These are phyloP conservation scores for Amphiprion clarkii DNA, from an alignment of 2,797 vertebrate species.

Conservation along the genomic window DNA sequence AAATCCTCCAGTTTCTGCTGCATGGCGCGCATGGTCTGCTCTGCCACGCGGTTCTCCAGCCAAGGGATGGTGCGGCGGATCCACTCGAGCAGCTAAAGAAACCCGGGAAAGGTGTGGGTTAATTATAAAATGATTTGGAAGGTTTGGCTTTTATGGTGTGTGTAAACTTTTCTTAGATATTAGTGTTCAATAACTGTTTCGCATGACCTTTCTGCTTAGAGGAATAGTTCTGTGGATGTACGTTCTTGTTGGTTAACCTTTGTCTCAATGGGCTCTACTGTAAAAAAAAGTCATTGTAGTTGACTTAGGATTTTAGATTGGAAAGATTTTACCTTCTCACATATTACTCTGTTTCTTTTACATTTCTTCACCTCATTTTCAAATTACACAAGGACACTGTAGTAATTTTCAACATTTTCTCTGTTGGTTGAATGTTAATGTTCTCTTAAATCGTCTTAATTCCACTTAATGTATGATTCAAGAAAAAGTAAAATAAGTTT, in stretches of 20 bases:
- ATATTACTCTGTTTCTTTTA: no score
- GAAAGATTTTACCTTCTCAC: no score
- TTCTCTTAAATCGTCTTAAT: background rate
- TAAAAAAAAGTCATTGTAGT: background rate
- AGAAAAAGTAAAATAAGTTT: no score
- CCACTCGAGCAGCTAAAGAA: constrained; percentile 90
- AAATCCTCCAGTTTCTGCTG: constrained; percentile 95
- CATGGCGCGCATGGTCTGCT: constrained; percentile 92
- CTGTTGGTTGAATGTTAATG: background rate
- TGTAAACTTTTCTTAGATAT: background rate
- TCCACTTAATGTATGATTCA: background rate
- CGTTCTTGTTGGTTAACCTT: background rate
- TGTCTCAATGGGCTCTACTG: background rate
- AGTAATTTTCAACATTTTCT: background rate
- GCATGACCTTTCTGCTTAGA: background rate
- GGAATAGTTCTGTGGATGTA: background rate
- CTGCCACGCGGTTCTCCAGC: constrained; percentile 91
- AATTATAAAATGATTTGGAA: background rate
- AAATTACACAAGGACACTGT: no score
- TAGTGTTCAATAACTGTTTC: background rate
- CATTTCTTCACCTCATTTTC: no score
- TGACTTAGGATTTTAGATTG: no score
- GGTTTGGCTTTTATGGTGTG: background rate
- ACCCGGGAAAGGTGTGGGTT: background rate
- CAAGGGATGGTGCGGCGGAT: constrained; percentile 93